Evolutionary conservation across 2,113 vertebrate genomes (phyloP), one percentile per base, ranked within the genome.

Genomic region (Syngnathus floridae): DNA sequence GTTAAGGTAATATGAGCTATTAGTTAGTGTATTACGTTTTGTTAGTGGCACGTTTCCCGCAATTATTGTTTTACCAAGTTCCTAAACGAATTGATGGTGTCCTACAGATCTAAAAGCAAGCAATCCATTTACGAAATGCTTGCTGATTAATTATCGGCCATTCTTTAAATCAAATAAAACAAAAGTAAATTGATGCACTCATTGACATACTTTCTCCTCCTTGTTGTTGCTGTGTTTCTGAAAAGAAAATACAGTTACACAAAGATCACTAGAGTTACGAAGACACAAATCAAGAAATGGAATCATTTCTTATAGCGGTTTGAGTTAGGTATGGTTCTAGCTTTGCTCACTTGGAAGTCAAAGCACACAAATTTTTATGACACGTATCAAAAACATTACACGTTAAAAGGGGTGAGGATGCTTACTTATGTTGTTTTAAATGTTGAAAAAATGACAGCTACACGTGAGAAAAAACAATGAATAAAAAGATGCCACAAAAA

Each of bases 161-260:
- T 81, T 84, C 70, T 86, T 59, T 78, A 62, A 82, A 62, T 73
- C 16, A 83, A 77, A 84, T 74, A 63, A 73, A 85, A 81, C 9
- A 82, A 80, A 80, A 21, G 74, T 64, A 79, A 80, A 73, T 73
- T 84, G 73, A 87, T 88, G 82, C 83, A 87, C 85, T 83, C 70
- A 75, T 71, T 74, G 79, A 91, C 90, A 82, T 91, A 91, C 90
- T 91, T 91, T 87, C 87, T 77, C 84, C 83, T 84, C 89, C 90
- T 84, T 86, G 86, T 73, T 88, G 88, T 79, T 86, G 84, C 80
- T 90, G 90, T 86, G 90, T 91, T 86, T 91, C 90, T 91, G 90
- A 76, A 91, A 90, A 87, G 88, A 82, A 88, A 91, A 87, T 86
- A 90, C 82, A 91, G 81, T 88, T 82, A 89, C 81, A 88, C 69